These are phyloP conservation scores for Amblyraja radiata DNA, from an alignment of 2,797 vertebrate genomes.

Conservation along the genomic window DNA sequence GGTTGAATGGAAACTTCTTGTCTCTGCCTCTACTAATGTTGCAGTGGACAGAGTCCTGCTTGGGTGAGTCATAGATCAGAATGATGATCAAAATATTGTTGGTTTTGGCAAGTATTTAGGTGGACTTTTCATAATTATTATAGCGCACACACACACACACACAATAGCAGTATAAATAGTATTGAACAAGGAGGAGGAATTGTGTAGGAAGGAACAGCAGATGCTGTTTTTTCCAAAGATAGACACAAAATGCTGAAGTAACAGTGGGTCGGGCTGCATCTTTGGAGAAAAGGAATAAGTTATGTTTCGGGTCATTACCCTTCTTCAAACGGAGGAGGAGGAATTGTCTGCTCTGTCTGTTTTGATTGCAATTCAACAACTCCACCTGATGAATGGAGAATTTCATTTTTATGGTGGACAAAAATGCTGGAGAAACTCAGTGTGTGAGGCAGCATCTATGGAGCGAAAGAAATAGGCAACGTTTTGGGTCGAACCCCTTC, in stretches of 20 bases:
- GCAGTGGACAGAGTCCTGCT: constrained; percentile 68
- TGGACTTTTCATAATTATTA: background rate
- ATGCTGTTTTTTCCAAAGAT: no score
- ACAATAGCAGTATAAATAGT: background rate
- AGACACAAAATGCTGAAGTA: no score
- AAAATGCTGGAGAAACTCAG: no score
- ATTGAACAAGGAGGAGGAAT: background rate
- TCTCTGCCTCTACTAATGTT: constrained; percentile 66
- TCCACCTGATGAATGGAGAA: no score
- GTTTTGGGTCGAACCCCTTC: no score
- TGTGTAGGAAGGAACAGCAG: no score
- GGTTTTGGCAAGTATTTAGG: background rate
- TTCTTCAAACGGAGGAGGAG: background rate
- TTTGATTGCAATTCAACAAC: background rate
- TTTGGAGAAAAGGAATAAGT: no score
- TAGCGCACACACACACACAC: background rate
- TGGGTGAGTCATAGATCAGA: constrained; percentile 50
- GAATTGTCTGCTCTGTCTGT: background rate
- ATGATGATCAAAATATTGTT: background rate
- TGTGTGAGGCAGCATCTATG: no score
- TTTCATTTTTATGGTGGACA: no score
- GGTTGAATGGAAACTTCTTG: constrained; percentile 61
- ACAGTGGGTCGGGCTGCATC: no score
- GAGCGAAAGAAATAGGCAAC: no score
- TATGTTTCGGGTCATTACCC: no score